phyloP scores from a whole-genome alignment of 2,888 invertebrate species.

The Lasioglossum vierecki region DNA sequence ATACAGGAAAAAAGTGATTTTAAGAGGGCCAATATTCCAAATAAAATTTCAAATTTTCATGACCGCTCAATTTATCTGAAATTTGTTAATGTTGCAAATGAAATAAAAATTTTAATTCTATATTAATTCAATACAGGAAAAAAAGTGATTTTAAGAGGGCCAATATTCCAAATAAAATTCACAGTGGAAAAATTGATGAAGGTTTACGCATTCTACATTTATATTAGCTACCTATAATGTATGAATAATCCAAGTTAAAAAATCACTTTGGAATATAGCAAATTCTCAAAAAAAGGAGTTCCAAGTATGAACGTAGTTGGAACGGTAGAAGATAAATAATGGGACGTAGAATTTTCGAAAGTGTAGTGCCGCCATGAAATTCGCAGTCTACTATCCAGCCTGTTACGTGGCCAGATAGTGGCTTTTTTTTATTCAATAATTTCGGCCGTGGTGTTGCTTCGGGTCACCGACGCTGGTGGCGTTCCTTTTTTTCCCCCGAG shows the following conservation, averaged over 20 bases:
- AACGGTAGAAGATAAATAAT: neutral
- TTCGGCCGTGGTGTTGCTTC: conserved; percentile 5
- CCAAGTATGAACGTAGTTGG: neutral
- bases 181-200: neutral
- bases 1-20: neutral
- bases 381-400: neutral
- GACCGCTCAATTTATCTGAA: neutral
- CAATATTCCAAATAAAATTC: neutral
- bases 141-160: no score
- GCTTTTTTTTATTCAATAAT: conserved; percentile 4
- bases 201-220: neutral
- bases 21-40: neutral
- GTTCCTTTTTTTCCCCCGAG: conserved; percentile 32
- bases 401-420: neutral
- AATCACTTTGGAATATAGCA: no score
- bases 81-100: neutral
- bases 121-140: no score
- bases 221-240: no score
- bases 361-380: neutral
- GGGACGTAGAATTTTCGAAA: neutral
- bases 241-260: no score
- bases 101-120: neutral
- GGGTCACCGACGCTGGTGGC: neutral
- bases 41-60: neutral
- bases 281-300: neutral